Evolutionary conservation across 2,888 invertebrate species (phyloP).

Genomic region (Xanthostigma xanthostigma): DNA sequence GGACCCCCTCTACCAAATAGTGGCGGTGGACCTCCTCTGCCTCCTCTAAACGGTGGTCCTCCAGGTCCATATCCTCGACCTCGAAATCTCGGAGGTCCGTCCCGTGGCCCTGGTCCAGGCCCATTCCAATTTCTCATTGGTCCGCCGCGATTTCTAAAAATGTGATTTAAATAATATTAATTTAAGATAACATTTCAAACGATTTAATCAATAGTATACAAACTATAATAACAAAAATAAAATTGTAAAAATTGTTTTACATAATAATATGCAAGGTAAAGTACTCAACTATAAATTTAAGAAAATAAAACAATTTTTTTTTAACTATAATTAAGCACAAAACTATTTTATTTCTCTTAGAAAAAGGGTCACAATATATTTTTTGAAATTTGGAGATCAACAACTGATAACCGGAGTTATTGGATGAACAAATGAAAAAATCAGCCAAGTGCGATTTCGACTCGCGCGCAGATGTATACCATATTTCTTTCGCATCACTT

Average conservation of each 20-base stretch:
- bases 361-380: too few species aligned
- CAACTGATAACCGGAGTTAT: too few species aligned
- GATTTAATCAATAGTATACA: not conserved
- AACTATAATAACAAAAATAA: not conserved
- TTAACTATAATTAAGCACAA: too few species aligned
- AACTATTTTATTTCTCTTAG: too few species aligned
- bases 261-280: not conserved
- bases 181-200: not conserved
- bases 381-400: too few species aligned
- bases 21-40: conserved; percentile 35
- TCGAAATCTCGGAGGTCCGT: conserved; percentile 46
- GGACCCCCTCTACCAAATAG: conserved; percentile 33
- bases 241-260: not conserved
- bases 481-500: too few species aligned
- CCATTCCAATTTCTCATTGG: conserved; percentile 25
- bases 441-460: too few species aligned
- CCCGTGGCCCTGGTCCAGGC: conserved; percentile 26
- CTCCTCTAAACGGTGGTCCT: conserved; percentile 27
- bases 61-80: conserved; percentile 49
- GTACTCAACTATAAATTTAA: too few species aligned
- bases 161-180: not conserved
- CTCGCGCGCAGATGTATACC: too few species aligned
- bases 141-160: conserved; percentile 28
- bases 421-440: too few species aligned
- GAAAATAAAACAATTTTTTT: too few species aligned